Base-by-base conservation (phyloP, 2,797 vertebrate genomes). In the Helicolenus hilgendorfi region DNA sequence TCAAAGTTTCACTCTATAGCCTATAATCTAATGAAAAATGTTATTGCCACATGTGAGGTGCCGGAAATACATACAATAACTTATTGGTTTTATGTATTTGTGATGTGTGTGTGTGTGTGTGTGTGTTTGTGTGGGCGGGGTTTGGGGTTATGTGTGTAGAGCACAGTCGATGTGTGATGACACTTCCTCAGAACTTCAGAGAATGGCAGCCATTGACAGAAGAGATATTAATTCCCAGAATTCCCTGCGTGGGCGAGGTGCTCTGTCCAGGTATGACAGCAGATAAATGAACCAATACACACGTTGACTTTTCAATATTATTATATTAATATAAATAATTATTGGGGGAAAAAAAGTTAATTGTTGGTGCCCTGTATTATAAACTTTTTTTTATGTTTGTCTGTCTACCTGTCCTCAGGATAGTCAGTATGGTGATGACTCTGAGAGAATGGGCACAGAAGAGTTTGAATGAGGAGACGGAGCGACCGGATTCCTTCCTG, bases 381-480 rank as follows among this genome's bases (percentile, higher is more conserved):
- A 63, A 41, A 65, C 11, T 6, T 64, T 64, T 59, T 3, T 36
- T 18, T 1, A 18, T 5, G 1, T 53, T 24, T 75, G 2, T 72
- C 2, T 31, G 4, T n/a, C 14, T 13, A 0, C 18, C 22, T 33
- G 65, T 72, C n/a, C 26, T 2, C 91, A 99, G 99, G 96, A 93
- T 99, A 31, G 98, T 93, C 3, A 95, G 79, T 11, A 96, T 99
- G 93, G 98, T 99, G 89, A 95, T 98, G 74, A 96, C 98, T 70
- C 93, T 99, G 79, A 97, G 98, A 92, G 98, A 98, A 60, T 99
- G 99, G 99, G 98, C 98, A 29, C 98, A 98, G 84, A 98, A 96
- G 91, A 98, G 98, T 89, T 90, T 98, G 79, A 92, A 91, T 0
- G 98, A 99, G 59, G 98, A 98, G 80, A 96, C 98, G 11, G 96